Evolutionary conservation across 2,113 vertebrate species (phyloP), one percentile per base, ranked within the genome.

Genomic region (Pygoscelis adeliae): DNA sequence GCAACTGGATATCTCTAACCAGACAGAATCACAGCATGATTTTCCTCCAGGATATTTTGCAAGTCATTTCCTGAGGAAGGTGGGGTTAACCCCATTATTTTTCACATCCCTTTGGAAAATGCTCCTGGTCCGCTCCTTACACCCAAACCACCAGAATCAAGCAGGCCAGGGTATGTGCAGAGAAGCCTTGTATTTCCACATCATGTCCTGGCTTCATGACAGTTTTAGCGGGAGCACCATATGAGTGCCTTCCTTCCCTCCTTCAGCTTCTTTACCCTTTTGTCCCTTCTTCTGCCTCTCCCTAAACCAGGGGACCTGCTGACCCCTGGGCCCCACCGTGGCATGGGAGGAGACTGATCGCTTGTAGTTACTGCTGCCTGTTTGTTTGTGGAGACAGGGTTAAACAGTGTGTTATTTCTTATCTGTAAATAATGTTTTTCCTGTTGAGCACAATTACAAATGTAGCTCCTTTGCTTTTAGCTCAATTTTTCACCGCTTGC

Each of bases 311-410:
- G 26, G 22, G 26, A 65, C n/a, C 4, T 1, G 2, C 19, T 34
- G 63, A 53, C 8, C 40, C 53, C 53, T 0, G 1, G 58, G 14
- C 27, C 61, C 36, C 36, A 8, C 18, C 25, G n/a, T 0, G 1
- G 38, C 42, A 36, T 0, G 2, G n/a, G 53, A 72, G 50, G 71
- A 53, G 85, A 47, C 11, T 2, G 4, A 46, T 44, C 5, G 4
- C 76, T 87, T 47, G 6, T 32, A 42, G 30, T 44, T 27, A 17
- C 32, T 30, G 9, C 49, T 72, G 63, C 52, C 59, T 49, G 15
- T 40, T 62, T 65, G 11, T 77, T 87, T 82, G 66, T n/a, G 83
- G 56, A 69, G 59, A 63, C 18, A 56, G 53, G 52, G 73, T 74
- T 87, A 53, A 76, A 80, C 15, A 15, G 6, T 15, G 32, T 40